Conservation (phyloP, 64 coral and sea anemone genomes). For the Actinia equina region DNA sequence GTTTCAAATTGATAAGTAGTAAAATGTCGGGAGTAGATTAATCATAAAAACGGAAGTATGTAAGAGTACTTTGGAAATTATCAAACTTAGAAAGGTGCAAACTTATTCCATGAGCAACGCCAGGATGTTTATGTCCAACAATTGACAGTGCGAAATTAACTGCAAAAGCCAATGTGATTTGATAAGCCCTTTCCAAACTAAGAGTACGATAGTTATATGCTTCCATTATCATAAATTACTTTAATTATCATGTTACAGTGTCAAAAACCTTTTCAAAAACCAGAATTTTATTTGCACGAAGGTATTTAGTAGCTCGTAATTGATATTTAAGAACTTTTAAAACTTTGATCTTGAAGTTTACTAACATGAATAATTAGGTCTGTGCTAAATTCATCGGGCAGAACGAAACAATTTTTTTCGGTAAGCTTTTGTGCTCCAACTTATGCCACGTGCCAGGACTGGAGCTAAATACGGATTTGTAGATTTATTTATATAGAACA, state of each 20-base stretch:
- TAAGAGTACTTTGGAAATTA: neutral
- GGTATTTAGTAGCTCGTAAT: neutral
- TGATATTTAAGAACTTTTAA: neutral
- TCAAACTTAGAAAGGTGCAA: no score
- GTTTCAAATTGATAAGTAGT: neutral
- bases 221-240: slow-evolving; percentile 44
- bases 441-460: neutral
- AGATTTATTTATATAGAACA: slow-evolving; percentile 3
- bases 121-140: no score
- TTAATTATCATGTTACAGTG: neutral
- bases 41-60: neutral
- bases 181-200: neutral
- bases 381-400: neutral
- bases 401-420: neutral
- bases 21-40: neutral
- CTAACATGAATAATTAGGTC: neutral
- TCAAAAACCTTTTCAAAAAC: neutral
- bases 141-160: neutral
- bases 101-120: no score
- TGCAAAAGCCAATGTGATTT: neutral
- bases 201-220: neutral
- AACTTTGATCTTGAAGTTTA: neutral
- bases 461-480: neutral
- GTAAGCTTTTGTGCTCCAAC: neutral
- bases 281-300: neutral